Evolutionary conservation across 2,797 vertebrate genomes (phyloP), one percentile per base, ranked within the genome.

Genomic region (Chaunax sp.): DNA sequence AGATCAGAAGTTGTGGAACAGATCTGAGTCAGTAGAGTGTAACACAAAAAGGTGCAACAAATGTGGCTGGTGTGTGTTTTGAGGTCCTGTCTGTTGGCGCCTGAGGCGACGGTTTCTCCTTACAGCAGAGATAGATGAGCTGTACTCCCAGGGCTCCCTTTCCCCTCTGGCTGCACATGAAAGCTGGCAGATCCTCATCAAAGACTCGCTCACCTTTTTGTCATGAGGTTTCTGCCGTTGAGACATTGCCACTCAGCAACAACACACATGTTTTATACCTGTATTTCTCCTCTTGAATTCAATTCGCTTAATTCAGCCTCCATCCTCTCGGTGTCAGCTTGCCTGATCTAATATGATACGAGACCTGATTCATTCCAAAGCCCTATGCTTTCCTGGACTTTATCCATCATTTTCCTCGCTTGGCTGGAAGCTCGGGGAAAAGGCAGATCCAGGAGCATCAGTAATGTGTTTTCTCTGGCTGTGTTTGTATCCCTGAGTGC

Each of bases 131-230:
- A 80, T 78, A 46, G 90, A 88, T 85, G 88, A 87, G 78, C 72
- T 77, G 57, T 51, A 40, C 74, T 84, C 77, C 61, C 80, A 20
- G 66, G 73, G 74, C 74, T 71, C 77, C 69, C 66, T 77, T n/a
- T 44, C 63, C 77, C 81, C 84, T 81, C 85, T 72, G 87, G 87
- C 88, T 82, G 64, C 82, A 83, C 84, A 86, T 87, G 80, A 89
- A 89, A 89, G 83, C 76, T 46, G 54, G 60, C 65, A 72, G 84
- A 80, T 71, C 83, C 66, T 64, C 83, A 88, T 89, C 84, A 87
- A 91, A 92, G 83, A 64, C 55, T 22, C 58, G 2, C 63, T 84
- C 76, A 75, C 87, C 83, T 83, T 82, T 28, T 55, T 58, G 78
- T 75, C 22, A 6, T 6, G 46, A 43, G 80, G 52, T 64, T 46